phyloP scores from a whole-genome alignment of 2,113 vertebrate species.

The Cololabis saira region DNA sequence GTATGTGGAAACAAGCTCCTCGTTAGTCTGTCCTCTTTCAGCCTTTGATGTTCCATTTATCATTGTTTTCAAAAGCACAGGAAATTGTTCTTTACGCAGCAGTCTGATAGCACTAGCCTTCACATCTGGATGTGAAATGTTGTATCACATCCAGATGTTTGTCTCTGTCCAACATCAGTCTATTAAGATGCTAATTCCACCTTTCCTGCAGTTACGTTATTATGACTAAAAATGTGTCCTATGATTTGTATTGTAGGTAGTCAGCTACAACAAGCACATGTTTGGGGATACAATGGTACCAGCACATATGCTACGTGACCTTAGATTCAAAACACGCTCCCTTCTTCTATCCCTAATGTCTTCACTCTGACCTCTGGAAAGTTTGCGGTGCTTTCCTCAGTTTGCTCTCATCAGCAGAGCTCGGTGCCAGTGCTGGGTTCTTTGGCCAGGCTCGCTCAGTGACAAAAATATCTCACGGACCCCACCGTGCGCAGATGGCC shows the following conservation, averaged over 20 bases:
- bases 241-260: not conserved
- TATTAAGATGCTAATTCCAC: not conserved
- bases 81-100: slow-evolving; percentile 83
- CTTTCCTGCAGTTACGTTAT: too few relatives aligned
- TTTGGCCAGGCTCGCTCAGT: slow-evolving; percentile 66
- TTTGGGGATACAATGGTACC: not conserved
- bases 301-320: too few relatives aligned
- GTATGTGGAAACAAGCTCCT: slow-evolving; percentile 31
- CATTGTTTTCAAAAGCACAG: slow-evolving; percentile 61
- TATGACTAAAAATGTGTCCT: too few relatives aligned
- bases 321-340: not conserved
- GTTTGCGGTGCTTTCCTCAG: slow-evolving; percentile 69
- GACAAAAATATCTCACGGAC: slow-evolving; percentile 83
- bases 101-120: slow-evolving; percentile 81
- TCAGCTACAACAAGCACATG: not conserved
- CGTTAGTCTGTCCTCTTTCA: slow-evolving; percentile 74
- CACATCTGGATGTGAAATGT: slow-evolving; percentile 81
- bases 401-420: slow-evolving; percentile 73
- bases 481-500: slow-evolving; percentile 83
- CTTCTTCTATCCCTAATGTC: slow-evolving; percentile 45
- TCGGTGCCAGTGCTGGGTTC: slow-evolving; percentile 62
- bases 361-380: slow-evolving; percentile 78
- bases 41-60: too few relatives aligned
- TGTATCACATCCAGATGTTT: slow-evolving; percentile 85
- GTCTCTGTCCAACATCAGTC: slow-evolving; percentile 72